phyloP scores from a whole-genome alignment of 2,888 invertebrate genomes.

The Dolichomitus sp. region DNA sequence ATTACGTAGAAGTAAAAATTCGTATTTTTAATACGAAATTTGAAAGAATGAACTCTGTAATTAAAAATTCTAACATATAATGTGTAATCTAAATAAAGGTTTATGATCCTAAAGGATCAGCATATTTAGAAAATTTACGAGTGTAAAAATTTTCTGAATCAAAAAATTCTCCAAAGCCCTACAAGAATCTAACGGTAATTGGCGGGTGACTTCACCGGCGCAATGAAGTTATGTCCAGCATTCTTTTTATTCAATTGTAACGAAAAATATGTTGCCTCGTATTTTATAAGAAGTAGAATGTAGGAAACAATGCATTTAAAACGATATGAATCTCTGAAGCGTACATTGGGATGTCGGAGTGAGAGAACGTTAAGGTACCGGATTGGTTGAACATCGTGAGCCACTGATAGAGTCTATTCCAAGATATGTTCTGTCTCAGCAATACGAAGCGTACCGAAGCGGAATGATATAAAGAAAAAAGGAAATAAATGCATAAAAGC shows the following conservation, averaged over 20 bases:
- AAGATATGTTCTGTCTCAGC: constrained; percentile 9
- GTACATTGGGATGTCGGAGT: not conserved
- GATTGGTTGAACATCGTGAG: not conserved
- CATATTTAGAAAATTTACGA: no score
- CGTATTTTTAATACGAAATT: no score
- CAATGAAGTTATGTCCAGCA: not conserved
- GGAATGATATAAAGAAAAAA: constrained; percentile 23
- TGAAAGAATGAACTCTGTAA: no score
- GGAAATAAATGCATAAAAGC: not conserved
- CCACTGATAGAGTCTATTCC: constrained; percentile 28
- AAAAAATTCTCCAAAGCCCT: no score
- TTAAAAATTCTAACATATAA: no score
- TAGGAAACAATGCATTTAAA: not conserved
- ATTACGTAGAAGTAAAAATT: no score
- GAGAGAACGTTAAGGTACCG: not conserved
- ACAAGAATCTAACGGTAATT: no score
- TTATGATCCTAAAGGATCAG: no score
- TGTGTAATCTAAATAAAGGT: no score
- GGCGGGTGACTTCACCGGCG: not conserved
- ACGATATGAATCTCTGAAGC: not conserved
- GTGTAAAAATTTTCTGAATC: no score
- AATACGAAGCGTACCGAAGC: constrained; percentile 21
- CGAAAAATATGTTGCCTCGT: not conserved
- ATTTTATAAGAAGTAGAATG: not conserved
- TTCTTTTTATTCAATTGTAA: not conserved